A percentile compares a stretch with the other conserved stretches of the same genome.
These are phyloP conservation scores for Crypturellus tataupa DNA, from an alignment of 2,797 vertebrate genomes.

Conservation along the genomic window DNA sequence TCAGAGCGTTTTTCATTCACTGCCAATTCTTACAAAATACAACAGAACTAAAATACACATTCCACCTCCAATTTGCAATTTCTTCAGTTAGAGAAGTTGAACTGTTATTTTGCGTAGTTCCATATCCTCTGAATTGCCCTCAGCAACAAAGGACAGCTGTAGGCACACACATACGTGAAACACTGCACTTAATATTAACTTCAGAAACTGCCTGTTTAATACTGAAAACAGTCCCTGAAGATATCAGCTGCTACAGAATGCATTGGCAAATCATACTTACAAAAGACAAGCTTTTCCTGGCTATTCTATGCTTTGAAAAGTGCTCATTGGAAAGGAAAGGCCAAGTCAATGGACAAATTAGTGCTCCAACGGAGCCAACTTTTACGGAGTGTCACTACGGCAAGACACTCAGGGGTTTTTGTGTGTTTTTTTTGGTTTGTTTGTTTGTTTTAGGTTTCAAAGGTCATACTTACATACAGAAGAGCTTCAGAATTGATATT, in stretches of 20 bases:
- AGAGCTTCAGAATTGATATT: not conserved
- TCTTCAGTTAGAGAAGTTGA: not conserved
- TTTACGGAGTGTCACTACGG: not conserved
- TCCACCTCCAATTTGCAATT: not conserved
- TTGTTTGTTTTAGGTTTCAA: not conserved
- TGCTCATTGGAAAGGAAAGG: not conserved
- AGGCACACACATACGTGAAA: not conserved
- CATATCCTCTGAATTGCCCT: not conserved
- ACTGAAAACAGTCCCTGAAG: not conserved
- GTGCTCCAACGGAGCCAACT: not conserved
- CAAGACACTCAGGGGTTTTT: not conserved
- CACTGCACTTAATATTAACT: not conserved
- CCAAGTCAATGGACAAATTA: rapidly evolving
- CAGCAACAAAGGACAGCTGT: not conserved
- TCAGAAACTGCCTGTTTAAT: not conserved
- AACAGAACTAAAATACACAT: not conserved
- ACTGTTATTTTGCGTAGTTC: not conserved
- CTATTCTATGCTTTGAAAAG: not conserved
- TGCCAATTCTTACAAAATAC: not conserved
- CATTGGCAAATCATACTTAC: not conserved
- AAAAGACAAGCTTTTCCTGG: not conserved
- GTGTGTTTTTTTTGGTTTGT: no score
- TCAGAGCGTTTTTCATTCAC: not conserved
- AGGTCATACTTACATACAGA: not conserved
- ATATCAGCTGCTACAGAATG: not conserved